A percentile compares a stretch with the other conserved stretches of the same genome.
Evolutionary conservation across 2,797 vertebrate genomes (phyloP).

Genomic region (Phylloscopus collybita): DNA sequence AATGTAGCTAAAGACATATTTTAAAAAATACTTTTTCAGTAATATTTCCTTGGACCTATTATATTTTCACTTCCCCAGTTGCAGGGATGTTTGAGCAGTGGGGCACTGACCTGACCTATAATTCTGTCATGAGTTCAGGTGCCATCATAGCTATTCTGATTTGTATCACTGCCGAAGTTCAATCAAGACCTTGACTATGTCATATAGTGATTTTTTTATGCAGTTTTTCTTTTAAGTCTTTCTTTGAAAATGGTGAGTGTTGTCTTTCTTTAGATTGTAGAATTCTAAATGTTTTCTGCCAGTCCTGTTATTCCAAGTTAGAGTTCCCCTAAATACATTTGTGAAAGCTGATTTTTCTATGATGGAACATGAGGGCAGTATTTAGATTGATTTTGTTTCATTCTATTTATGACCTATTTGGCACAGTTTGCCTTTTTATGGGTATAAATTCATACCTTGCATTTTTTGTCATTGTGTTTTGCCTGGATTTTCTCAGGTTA

Average conservation of each 20-base stretch:
- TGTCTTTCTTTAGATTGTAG: neutral
- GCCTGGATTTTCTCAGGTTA: neutral
- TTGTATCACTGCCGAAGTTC: neutral
- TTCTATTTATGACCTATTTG: neutral
- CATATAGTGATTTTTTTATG: neutral
- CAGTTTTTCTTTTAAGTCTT: neutral
- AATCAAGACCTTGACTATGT: neutral
- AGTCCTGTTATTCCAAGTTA: neutral
- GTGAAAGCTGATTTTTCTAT: neutral
- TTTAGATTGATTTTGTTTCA: neutral
- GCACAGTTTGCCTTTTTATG: neutral
- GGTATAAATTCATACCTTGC: neutral
- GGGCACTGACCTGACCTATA: neutral
- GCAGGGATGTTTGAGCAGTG: neutral
- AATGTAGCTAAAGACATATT: neutral
- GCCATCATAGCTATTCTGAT: neutral
- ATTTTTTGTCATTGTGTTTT: neutral
- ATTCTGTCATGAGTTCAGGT: neutral
- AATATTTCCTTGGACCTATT: neutral
- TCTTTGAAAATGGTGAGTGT: neutral
- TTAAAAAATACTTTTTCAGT: neutral
- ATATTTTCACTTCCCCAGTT: neutral
- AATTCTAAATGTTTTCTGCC: neutral
- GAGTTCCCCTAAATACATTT: neutral
- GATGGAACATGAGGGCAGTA: neutral